Evolutionary conservation across 2,888 invertebrate species (phyloP), one percentile per base, ranked within the genome.

Genomic region (Hofmannophila pseudospretella): DNA sequence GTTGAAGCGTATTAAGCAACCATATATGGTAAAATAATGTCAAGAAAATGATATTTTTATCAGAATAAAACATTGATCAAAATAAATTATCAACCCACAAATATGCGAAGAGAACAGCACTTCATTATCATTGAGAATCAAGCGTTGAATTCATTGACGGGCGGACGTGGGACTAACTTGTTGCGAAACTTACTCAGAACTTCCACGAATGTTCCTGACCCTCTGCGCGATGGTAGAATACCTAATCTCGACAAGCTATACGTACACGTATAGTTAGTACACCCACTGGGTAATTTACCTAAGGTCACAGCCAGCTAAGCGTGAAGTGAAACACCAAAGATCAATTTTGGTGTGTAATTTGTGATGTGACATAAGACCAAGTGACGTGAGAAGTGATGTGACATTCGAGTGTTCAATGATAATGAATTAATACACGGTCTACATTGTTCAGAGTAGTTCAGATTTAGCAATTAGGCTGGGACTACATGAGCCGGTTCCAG

Each of bases 191-290:
- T 42, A 34, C 51, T 40, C 36, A 54, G 46, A 59, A 54, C 55
- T 67, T 67, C 68, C 56, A 63, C 55, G 69, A 70, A 68, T 56
- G 56, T 53, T 56, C 51, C 54, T 66, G 68, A 68, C 67, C 71
- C 67, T 61, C 51, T 37, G 58, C 51, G 66, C 68, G 67, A 55
- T 41, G 60, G 51, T 57, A 58, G 67, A 65, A 69, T 73, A 41
- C 47, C 49, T 72, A 72, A 74, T 74, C 65, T 66, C 68, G 65
- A 67, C 60, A 63, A 57, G 59, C 19, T n/a, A 26, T 12, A 28
- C 62, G 64, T 63, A 66, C 51, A 54, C 43, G 49, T 51, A 45
- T 55, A 57, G 47, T 51, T 50, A 45, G 43, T 44, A 35, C 50
- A 44, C 49, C 53, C 44, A 55, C 47, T 16, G 16, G 19, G 10